phyloP scores from a whole-genome alignment of 2,113 vertebrate genomes.

The rat (Rattus norvegicus) region DNA sequence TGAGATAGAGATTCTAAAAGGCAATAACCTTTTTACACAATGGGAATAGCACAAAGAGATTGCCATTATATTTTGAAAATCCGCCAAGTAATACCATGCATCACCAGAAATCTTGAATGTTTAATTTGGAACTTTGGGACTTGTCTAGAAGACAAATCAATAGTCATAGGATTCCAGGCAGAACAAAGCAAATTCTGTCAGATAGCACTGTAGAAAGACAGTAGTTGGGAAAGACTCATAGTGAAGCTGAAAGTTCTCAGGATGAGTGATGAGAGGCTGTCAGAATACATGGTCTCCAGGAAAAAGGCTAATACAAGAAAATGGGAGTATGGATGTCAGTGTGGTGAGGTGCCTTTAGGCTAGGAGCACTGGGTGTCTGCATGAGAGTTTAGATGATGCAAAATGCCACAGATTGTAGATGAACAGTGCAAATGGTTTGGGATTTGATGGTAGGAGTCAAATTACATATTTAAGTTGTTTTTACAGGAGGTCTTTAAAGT shows the following conservation, averaged over 20 bases:
- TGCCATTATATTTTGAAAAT: not conserved
- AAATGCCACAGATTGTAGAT: not conserved
- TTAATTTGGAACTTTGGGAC: not conserved
- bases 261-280: not conserved
- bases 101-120: slow-evolving; percentile 1
- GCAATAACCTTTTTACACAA: not conserved
- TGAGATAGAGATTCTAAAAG: not conserved
- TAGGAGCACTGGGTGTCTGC: not conserved
- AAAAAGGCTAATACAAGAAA: not conserved
- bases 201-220: not conserved
- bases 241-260: not conserved
- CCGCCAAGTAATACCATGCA: not conserved
- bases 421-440: not conserved
- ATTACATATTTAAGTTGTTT: not conserved
- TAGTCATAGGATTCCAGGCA: not conserved
- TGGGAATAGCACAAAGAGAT: not conserved
- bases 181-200: not conserved
- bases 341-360: slow-evolving; percentile 31
- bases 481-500: not conserved
- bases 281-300: not conserved
- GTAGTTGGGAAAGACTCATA: not conserved
- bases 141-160: not conserved
- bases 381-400: slow-evolving; percentile 39
- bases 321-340: slow-evolving; percentile 3
- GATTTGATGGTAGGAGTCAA: not conserved